These are phyloP conservation scores for Ennomos fuscantarius DNA, from an alignment of 2,888 invertebrate genomes.

Conservation along the genomic window DNA sequence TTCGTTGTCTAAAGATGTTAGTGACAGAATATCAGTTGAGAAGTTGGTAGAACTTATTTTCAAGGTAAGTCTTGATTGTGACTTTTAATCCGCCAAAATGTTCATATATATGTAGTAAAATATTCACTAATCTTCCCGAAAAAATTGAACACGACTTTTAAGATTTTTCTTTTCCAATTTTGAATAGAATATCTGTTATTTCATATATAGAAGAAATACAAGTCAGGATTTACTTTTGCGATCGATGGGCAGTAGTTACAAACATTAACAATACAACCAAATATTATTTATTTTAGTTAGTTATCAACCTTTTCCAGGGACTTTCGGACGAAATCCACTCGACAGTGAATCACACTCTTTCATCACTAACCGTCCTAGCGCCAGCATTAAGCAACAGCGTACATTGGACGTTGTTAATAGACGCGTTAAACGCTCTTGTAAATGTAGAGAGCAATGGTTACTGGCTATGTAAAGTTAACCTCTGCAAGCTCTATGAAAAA, in stretches of 20 bases:
- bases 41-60: constrained; percentile 81
- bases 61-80: constrained; percentile 70
- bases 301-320: constrained; percentile 77
- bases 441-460: constrained; percentile 89
- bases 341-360: constrained; percentile 89
- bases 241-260: too few species aligned
- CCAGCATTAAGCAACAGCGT: constrained; percentile 86
- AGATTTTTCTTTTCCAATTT: too few species aligned
- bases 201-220: too few species aligned
- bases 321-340: constrained; percentile 90
- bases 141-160: too few species aligned
- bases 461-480: constrained; percentile 92
- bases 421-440: constrained; percentile 87
- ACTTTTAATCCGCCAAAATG: too few species aligned
- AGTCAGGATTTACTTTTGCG: too few species aligned
- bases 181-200: too few species aligned
- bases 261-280: too few species aligned
- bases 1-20: constrained; percentile 65
- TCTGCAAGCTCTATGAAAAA: constrained; percentile 71
- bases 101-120: too few species aligned
- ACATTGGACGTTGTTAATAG: constrained; percentile 82
- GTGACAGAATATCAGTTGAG: constrained; percentile 70
- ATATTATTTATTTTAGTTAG: too few species aligned
- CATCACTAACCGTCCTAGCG: constrained; percentile 86
- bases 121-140: too few species aligned